Evolutionary conservation across 2,888 invertebrate species (phyloP).

Genomic region (Yponomeuta evonymella): DNA sequence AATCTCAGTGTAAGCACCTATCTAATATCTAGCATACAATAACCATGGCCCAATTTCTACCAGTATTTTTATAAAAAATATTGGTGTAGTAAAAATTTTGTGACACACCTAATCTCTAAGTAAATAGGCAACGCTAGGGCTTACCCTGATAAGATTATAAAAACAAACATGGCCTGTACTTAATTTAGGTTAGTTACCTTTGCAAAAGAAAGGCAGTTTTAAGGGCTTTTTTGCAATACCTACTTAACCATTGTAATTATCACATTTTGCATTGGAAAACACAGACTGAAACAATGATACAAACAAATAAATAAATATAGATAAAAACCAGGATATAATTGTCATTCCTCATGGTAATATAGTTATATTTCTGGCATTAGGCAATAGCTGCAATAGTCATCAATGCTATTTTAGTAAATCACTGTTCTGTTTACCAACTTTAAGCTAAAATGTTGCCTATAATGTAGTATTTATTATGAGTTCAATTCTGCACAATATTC

Average conservation of each 20-base stretch:
- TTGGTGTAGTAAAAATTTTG: constrained; percentile 47
- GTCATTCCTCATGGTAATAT: no score
- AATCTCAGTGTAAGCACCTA: no score
- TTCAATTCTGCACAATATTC: no score
- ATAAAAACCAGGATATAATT: no score
- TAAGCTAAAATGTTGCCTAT: neutral
- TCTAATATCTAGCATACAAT: constrained; percentile 22
- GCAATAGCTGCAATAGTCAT: no score
- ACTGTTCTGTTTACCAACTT: neutral
- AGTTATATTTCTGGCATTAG: no score
- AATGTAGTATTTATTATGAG: neutral
- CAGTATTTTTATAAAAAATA: constrained; percentile 27
- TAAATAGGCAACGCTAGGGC: constrained; percentile 53
- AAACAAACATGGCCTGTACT: constrained; percentile 42
- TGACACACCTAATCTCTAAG: constrained; percentile 54
- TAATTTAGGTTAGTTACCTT: constrained; percentile 35
- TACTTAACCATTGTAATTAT: neutral
- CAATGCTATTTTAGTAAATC: neutral
- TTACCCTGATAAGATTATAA: constrained; percentile 48
- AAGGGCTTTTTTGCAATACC: neutral
- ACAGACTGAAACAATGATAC: no score
- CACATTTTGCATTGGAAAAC: neutral
- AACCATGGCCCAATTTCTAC: constrained; percentile 53
- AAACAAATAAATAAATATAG: no score
- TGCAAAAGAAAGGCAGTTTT: neutral